These are phyloP conservation scores for Heptranchias perlo DNA, from an alignment of 2,113 vertebrate genomes.

Conservation along the genomic window DNA sequence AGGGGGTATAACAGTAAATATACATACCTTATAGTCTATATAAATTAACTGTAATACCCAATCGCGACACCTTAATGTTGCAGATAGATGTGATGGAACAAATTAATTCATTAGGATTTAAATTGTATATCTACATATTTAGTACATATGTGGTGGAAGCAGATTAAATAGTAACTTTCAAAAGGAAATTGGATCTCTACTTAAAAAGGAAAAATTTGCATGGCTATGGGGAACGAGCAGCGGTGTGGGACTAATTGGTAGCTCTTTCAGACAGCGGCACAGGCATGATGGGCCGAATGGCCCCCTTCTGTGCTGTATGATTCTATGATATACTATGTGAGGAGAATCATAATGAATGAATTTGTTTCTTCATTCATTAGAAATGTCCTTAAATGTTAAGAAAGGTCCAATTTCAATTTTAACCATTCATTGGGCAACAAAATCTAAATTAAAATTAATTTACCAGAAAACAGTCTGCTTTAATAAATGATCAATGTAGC, in stretches of 20 bases:
- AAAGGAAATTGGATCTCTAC: too few relatives aligned
- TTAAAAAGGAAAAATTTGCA: too few relatives aligned
- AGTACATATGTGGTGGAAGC: not conserved
- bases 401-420: not conserved
- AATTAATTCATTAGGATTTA: not conserved
- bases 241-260: too few relatives aligned
- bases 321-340: too few relatives aligned
- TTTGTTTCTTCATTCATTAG: not conserved
- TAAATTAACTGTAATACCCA: not conserved
- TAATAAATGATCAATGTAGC: not conserved
- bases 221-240: too few relatives aligned
- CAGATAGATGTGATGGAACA: not conserved
- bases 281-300: too few relatives aligned
- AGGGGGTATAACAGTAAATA: too few relatives aligned
- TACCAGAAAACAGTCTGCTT: not conserved
- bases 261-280: too few relatives aligned
- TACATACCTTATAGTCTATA: not conserved
- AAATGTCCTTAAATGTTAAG: not conserved
- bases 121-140: not conserved
- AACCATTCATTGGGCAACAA: not conserved
- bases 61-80: not conserved
- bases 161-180: too few relatives aligned
- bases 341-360: too few relatives aligned
- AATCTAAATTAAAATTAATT: not conserved
- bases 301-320: too few relatives aligned